Base-by-base conservation (phyloP, 1,140 invertebrate species). In the Conopomorpha cramerella region DNA sequence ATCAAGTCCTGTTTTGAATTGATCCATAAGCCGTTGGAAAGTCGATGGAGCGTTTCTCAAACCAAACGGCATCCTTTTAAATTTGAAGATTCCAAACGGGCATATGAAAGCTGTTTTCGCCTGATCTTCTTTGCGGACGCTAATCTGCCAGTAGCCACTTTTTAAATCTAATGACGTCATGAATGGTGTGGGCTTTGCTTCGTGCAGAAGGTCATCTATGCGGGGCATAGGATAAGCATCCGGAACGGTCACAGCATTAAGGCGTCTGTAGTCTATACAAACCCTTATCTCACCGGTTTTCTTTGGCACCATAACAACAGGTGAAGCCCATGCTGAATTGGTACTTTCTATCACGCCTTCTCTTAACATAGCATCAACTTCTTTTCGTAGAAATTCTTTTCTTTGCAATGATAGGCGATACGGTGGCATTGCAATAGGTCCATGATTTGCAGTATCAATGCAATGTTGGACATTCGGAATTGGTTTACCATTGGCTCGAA, bases 41-140 rank as follows among this genome's bases (percentile, higher is more conserved):
- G 55, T 58, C 1, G 46, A 39, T 0, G 61, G 63, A 1, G 51
- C 46, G 36, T 54, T 59, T 7, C 32, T 34, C 3, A 66, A 25
- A 4, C 19, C 19, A 23, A 23, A 23, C 4, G 19, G 19, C 19
- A 23, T 23, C 10, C 60, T 58, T 7, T 36, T 30, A 29, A 52
- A 73, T 11, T 53, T 34, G 37, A 46, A 64, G 11, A 46, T 42
- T 0, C 57, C 56, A 18, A 43, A 43, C 2, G 36, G 43, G 0
- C 52, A 59, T 0, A 39, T 46, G 38, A 80, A 78, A 0, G 70
- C 65, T 0, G 78, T 78, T 45, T 80, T 81, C 2, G 51, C 36
- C 8, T 23, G 47, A 39, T 53, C 51, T 13, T 14, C 11, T 32
- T 59, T 15, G 38, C 49, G 31, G 55, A 66, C 14, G 54, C 58